Evolutionary conservation across 1,140 invertebrate genomes (phyloP).

Genomic region (Apis dorsata): DNA sequence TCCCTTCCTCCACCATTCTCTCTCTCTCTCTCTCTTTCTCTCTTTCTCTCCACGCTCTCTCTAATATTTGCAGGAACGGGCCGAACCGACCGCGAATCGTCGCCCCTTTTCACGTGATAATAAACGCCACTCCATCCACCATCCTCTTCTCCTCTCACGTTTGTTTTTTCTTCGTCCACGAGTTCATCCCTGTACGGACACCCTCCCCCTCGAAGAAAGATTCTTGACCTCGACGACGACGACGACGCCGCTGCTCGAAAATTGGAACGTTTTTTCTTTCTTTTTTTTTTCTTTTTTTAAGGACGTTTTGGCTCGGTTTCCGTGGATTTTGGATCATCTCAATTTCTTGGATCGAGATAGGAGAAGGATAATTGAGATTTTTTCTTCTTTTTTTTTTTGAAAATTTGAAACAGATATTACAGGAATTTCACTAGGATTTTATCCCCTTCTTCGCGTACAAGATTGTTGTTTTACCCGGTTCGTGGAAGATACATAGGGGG

Average conservation of each 20-base stretch:
- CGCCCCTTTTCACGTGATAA: constrained; percentile 20
- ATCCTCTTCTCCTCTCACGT: neutral
- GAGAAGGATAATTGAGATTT: too few species aligned
- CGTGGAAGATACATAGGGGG: neutral
- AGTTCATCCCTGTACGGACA: too few species aligned
- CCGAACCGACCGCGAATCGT: constrained; percentile 4
- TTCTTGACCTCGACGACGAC: too few species aligned
- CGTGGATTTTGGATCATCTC: too few species aligned
- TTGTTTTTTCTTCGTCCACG: neutral
- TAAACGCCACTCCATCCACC: constrained; percentile 17
- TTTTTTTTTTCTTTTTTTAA: too few species aligned
- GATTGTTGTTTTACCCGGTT: neutral
- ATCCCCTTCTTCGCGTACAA: neutral
- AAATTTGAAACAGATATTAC: neutral
- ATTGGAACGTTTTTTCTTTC: too few species aligned
- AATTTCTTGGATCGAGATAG: too few species aligned
- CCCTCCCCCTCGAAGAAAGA: too few species aligned
- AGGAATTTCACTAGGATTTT: neutral
- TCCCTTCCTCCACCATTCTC: constrained; percentile 11
- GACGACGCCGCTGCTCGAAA: too few species aligned
- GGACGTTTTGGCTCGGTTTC: too few species aligned
- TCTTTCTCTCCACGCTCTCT: neutral
- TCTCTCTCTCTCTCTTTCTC: neutral
- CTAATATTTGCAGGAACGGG: constrained; percentile 62
- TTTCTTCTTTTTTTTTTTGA: neutral